These are phyloP conservation scores for Cheirogaleus medius DNA, from an alignment of 2,113 vertebrate species.

Conservation along the genomic window DNA sequence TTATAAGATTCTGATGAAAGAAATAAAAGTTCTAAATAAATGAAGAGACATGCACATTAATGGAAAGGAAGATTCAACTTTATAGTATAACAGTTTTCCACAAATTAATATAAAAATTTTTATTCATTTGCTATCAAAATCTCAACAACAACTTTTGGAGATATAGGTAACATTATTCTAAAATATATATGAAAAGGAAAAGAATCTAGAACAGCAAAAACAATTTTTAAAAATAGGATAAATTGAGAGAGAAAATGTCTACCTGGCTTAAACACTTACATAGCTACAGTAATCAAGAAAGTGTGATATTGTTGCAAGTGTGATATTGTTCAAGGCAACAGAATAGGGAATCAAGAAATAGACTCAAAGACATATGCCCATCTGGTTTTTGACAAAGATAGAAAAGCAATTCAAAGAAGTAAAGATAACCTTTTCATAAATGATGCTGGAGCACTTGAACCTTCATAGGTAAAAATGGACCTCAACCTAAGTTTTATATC, in stretches of 20 bases:
- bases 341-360: neutral
- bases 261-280: neutral
- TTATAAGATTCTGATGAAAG: neutral
- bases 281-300: neutral
- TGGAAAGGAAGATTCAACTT: neutral
- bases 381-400: neutral
- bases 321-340: neutral
- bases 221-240: neutral
- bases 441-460: neutral
- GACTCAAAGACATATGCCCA: neutral
- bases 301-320: neutral
- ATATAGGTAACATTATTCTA: neutral
- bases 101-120: neutral
- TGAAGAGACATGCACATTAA: neutral
- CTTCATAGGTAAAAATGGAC: neutral
- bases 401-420: neutral
- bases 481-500: neutral
- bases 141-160: neutral
- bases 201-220: neutral
- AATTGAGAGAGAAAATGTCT: neutral
- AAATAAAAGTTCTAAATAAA: neutral
- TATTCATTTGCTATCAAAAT: neutral
- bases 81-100: neutral
- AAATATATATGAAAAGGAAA: neutral
- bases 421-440: neutral